These are phyloP conservation scores for Pogonocherus hispidulus DNA, from an alignment of 2,888 invertebrate species.

Conservation along the genomic window DNA sequence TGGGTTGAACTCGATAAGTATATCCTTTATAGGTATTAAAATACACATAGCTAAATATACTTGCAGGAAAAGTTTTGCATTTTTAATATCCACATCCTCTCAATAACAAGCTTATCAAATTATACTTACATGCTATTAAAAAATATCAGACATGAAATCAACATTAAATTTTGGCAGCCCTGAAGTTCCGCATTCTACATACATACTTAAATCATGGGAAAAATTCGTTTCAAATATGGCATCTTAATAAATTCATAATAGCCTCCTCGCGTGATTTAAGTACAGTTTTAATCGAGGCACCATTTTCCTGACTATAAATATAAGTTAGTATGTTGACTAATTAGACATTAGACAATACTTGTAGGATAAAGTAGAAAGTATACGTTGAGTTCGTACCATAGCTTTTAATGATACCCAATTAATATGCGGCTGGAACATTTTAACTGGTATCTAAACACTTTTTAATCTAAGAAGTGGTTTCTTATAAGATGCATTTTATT, in stretches of 20 bases:
- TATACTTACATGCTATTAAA: conserved; percentile 14
- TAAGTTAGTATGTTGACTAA: background rate
- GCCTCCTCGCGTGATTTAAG: conserved; percentile 33
- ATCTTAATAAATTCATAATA: conserved; percentile 40
- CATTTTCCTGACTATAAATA: conserved; percentile 23
- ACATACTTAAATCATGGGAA: background rate
- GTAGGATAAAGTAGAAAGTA: background rate
- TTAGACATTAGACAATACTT: background rate
- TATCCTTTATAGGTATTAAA: no score
- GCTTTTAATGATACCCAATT: no score
- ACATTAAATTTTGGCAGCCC: conserved; percentile 2
- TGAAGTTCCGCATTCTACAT: conserved; percentile 13
- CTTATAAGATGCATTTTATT: no score
- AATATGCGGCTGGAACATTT: no score
- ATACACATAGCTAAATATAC: no score
- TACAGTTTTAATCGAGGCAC: conserved; percentile 31
- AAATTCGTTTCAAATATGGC: conserved; percentile 18
- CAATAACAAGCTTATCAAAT: background rate
- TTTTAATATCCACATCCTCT: background rate
- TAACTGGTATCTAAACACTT: no score
- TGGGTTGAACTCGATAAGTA: no score
- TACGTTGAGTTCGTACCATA: no score
- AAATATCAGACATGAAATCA: conserved; percentile 8
- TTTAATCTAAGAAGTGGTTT: no score
- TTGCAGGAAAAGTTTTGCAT: background rate